Base-by-base conservation (phyloP, 2,113 vertebrate genomes). In the Onychorhynchus coronatus region DNA sequence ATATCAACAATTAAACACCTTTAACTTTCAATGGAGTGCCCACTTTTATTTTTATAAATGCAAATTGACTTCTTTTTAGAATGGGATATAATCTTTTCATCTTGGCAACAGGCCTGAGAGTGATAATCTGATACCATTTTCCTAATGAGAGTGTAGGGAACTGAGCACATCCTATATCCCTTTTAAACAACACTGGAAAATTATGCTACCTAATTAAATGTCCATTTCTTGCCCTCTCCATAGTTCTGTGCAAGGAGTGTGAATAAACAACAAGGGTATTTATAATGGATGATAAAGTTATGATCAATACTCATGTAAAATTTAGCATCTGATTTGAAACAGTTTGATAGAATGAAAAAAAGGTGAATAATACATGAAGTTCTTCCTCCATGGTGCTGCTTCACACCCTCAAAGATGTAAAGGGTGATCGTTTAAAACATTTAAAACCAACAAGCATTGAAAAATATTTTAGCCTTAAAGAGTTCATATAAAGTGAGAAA, bases 301-400 rank as follows among this genome's bases (percentile, higher is more conserved):
- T 95, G 94, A 97, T 98, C 95, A 95, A 98, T 97, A 97, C 87
- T 97, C 88, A 96, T 97, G 80, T 56, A 98, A 98, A 97, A 97
- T 96, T 97, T 89, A 97, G 17, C 58, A 86, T 71, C 66, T 59
- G 83, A 96, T 97, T 97, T 97, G 83, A 95, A 94, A 74, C 55
- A 47, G 21, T 91, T 93, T 86, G 90, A 91, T 78, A 91, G 82
- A 89, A 93, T 77, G 71, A 73, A 61, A 73, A 78, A 87, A 50
- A 63, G 20, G 24, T 97, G 67, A 97, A 97, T 97, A 97, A 96
- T 93, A 75, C 81, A 97, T 96, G 76, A 98, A 96, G 62, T 50
- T 55, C 83, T 37, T 97, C 50, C 65, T 90, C 49, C 58, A 19
- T 10, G 49, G 70, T 81, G 71, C 67, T 53, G 24, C 81, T 73